These are phyloP conservation scores for Pollenia amentaria DNA, from an alignment of 2,888 invertebrate species.

Conservation along the genomic window DNA sequence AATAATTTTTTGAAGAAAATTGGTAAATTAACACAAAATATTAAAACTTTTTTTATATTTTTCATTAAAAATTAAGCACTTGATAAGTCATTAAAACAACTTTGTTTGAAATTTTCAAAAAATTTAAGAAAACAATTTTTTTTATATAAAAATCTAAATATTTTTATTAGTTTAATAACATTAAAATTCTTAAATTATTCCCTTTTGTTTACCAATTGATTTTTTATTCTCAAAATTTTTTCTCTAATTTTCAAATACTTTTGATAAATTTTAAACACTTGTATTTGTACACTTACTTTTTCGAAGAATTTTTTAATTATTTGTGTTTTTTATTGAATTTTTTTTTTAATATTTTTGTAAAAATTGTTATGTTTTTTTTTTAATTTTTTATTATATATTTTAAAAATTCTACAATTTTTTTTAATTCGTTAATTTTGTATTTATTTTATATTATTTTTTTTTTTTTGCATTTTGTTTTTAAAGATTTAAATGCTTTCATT, in stretches of 20 bases:
- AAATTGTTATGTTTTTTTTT: no score
- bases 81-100: no score
- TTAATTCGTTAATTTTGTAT: neutral
- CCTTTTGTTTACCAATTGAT: neutral
- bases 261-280: neutral
- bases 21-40: neutral
- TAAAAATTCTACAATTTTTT: neutral
- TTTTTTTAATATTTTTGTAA: no score
- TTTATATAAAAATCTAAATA: no score
- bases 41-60: neutral
- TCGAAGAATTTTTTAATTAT: neutral
- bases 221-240: neutral
- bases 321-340: neutral
- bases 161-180: neutral
- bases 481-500: neutral
- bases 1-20: no score
- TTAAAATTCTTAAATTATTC: neutral
- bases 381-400: neutral
- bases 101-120: no score
- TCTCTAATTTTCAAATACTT: neutral
- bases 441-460: neutral
- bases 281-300: slow-evolving; percentile 32
- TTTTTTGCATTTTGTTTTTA: neutral
- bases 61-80: no score
- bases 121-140: no score